A percentile compares a stretch with the other conserved stretches of the same genome.
phyloP scores from a whole-genome alignment of 2,888 invertebrate species.

The Ctenicera cuprea region DNA sequence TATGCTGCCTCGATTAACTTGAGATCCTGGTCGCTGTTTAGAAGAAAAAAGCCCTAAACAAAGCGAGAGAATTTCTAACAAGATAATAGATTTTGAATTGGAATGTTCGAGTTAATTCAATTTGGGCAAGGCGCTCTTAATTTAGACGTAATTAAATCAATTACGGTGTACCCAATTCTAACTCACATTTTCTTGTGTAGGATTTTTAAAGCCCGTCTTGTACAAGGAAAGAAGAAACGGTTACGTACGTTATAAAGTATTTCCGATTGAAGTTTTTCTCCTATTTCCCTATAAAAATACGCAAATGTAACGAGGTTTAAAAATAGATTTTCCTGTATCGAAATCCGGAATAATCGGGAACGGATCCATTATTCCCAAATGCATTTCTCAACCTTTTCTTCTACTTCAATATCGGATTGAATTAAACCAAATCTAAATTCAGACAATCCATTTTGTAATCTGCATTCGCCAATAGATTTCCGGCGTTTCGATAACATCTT shows the following conservation, averaged over 20 bases:
- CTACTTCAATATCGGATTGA: conserved; percentile 66
- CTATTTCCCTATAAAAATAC: conserved; percentile 31
- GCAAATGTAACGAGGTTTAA: conserved; percentile 32
- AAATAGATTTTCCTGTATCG: conserved; percentile 43
- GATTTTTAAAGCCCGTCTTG: too few relatives aligned
- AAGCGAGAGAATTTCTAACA: conserved; percentile 27
- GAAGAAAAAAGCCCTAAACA: conserved; percentile 31
- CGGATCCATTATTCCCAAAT: conserved; percentile 50
- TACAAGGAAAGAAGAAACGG: background rate
- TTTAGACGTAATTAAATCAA: background rate
- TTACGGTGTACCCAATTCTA: background rate
- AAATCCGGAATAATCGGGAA: conserved; percentile 45
- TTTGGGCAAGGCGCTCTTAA: background rate
- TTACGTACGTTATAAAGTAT: background rate
- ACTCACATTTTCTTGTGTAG: too few relatives aligned
- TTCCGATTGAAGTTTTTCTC: conserved; percentile 1
- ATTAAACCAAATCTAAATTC: conserved; percentile 71
- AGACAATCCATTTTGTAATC: conserved; percentile 71
- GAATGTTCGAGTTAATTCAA: conserved; percentile 7
- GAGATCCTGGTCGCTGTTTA: conserved; percentile 32
- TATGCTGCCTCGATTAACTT: conserved; percentile 46
- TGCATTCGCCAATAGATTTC: conserved; percentile 72
- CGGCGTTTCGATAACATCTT: conserved; percentile 67
- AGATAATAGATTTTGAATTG: conserved; percentile 22
- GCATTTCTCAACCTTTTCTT: conserved; percentile 52